phyloP scores from a whole-genome alignment of 1,140 invertebrate genomes.

The Himalopsyche phryganea region DNA sequence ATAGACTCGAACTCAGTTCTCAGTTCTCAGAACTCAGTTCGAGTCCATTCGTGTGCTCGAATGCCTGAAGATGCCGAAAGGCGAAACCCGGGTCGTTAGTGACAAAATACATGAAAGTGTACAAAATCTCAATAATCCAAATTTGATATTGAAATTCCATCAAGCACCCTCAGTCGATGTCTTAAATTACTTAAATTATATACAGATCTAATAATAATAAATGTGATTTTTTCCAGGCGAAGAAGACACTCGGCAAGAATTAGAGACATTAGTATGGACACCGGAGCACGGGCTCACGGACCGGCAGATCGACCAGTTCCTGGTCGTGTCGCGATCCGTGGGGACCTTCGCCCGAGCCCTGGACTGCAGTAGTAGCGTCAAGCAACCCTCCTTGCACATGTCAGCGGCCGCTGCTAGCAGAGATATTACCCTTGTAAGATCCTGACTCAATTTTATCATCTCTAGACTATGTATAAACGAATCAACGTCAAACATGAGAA shows the following conservation, averaged over 20 bases:
- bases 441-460: not conserved
- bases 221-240: constrained; percentile 64
- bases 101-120: too few species aligned
- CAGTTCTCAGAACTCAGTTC: too few species aligned
- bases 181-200: too few species aligned
- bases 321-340: constrained; percentile 95
- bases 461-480: not conserved
- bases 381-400: constrained; percentile 98
- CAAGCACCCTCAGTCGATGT: too few species aligned
- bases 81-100: too few species aligned
- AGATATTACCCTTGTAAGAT: constrained; percentile 89
- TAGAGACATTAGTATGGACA: constrained; percentile 93
- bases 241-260: constrained; percentile 64
- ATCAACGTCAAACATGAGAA: not conserved
- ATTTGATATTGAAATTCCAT: too few species aligned
- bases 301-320: constrained; percentile 97
- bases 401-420: constrained; percentile 96
- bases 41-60: too few species aligned
- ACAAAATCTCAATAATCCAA: too few species aligned
- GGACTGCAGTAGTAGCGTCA: constrained; percentile 96
- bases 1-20: too few species aligned
- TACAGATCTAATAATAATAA: too few species aligned
- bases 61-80: too few species aligned
- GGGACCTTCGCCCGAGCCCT: constrained; percentile 98
- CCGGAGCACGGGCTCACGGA: constrained; percentile 86